phyloP scores from a whole-genome alignment of 2,888 invertebrate genomes.

The Patella ulyssiponensis region DNA sequence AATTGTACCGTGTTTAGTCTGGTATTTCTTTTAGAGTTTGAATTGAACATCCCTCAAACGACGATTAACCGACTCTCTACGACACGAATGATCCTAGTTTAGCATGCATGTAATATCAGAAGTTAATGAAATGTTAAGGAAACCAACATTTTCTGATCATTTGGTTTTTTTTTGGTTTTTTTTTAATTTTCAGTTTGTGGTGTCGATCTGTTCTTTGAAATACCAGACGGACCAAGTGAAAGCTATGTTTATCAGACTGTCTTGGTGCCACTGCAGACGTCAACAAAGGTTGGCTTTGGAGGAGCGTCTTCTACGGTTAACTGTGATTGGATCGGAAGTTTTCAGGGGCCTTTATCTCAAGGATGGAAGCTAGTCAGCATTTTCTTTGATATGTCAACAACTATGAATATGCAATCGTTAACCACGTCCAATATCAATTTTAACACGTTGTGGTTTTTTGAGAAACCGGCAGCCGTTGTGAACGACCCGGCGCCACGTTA shows the following conservation, averaged over 20 bases:
- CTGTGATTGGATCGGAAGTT: conserved; percentile 59
- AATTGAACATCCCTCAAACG: too few relatives aligned
- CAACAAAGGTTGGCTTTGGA: conserved; percentile 20
- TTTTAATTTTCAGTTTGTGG: conserved; percentile 54
- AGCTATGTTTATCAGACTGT: conserved; percentile 55
- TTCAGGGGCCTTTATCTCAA: conserved; percentile 52
- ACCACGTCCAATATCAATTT: conserved; percentile 19
- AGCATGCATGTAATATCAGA: too few relatives aligned
- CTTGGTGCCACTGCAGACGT: conserved; percentile 43
- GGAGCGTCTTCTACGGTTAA: conserved; percentile 40
- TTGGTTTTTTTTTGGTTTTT: neutral
- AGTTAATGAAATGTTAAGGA: too few relatives aligned
- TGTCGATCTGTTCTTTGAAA: conserved; percentile 66
- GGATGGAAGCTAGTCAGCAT: conserved; percentile 67
- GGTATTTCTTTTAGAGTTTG: too few relatives aligned
- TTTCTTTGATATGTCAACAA: conserved; percentile 51
- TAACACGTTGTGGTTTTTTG: conserved; percentile 67
- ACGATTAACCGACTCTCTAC: too few relatives aligned
- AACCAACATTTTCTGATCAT: too few relatives aligned
- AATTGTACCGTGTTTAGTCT: too few relatives aligned
- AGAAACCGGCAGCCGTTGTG: conserved; percentile 57
- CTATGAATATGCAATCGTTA: neutral
- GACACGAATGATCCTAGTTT: too few relatives aligned
- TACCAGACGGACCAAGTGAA: conserved; percentile 49
- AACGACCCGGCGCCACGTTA: conserved; percentile 59